Evolutionary conservation across 2,113 vertebrate genomes (phyloP), one percentile per base, ranked within the genome.

Genomic region (Tinamus guttatus): DNA sequence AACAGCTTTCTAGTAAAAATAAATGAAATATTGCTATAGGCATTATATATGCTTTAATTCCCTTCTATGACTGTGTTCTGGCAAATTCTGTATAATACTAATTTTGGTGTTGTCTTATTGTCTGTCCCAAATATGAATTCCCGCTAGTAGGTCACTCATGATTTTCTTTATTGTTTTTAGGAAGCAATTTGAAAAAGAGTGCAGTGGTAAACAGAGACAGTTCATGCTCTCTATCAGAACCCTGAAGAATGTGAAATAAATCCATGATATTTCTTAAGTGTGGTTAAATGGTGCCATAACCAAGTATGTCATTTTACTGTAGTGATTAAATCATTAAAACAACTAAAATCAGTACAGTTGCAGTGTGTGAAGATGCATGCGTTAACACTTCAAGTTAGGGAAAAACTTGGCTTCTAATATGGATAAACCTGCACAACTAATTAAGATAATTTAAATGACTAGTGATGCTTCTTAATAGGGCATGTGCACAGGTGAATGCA

Each of bases 141-240:
- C 6, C 20, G 65, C 16, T 63, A 19, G 13, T 85, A n/a, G 32
- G 38, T 94, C 71, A 91, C 19, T 32, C 19, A 81, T 0, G 0
- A 22, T 93, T 79, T 90, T 47, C 96, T 92, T 90, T 47, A 96
- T 92, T 90, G 51, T 81, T 96, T 95, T 78, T 89, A 97, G 96
- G 96, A 90, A 77, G 38, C 77, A 60, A 0, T 82, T 75, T 91
- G 75, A 81, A 94, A 96, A 91, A 59, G 36, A 91, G 52, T 58
- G 28, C 76, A 97, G 75, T 79, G 40, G 77, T 95, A 90, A 95
- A 21, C 64, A 90, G 85, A 80, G 68, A 56, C 27, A 94, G 40
- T 83, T 89, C 51, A n/a, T 78, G 38, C 45, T 68, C 80, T 95
- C 75, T 91, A 0, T 89, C 70, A 85, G 82, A 91, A 93, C 34